Base-by-base conservation (phyloP, 2,888 invertebrate genomes). In the Catocala nupta region DNA sequence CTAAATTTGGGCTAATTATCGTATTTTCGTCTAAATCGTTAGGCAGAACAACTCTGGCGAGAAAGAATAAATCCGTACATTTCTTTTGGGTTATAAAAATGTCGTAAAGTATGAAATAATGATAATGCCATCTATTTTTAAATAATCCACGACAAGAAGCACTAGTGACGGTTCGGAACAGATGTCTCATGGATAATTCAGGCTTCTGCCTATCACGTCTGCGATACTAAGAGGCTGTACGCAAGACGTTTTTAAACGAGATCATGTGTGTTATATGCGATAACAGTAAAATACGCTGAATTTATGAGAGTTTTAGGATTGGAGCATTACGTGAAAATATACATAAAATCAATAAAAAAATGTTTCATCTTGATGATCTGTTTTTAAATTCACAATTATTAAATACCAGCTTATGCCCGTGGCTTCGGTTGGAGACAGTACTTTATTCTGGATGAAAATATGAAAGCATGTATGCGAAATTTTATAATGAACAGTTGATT, bases 151-250 rank as follows among this genome's bases (percentile, higher is more conserved):
- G 0, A 48, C 13, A 53, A 44, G 55, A 16, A 42, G 10, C 10
- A 54, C n/a, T 12, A 52, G 36, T 63, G 48, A 68, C 47, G 52
- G 51, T 34, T 57, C 47, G 52, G 57, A 59, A 65, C 65, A 71
- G 65, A 55, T 68, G 63, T 68, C 65, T 78, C 67, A 79, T 77
- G 53, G 61, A 63, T 71, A 77, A 79, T 77, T 77, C 75, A 79
- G 55, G n/a, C 50, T 16, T 36, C 57, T 48, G 55, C 55, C 57
- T 59, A 48, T 49, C 36, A 47, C 59, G 56, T 50, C 64, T 53
- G 55, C 39, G 51, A 43, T 43, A 43, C 25, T 25, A 25, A 25
- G 25, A 25, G 25, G 25, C 1, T 25, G 25, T 25, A 25, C 4
- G 25, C 25, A 25, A 25, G 25, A 25, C 4, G 25, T 1, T 25